Conservation (phyloP, 2,797 vertebrate species). For the Ataeniobius toweri region DNA sequence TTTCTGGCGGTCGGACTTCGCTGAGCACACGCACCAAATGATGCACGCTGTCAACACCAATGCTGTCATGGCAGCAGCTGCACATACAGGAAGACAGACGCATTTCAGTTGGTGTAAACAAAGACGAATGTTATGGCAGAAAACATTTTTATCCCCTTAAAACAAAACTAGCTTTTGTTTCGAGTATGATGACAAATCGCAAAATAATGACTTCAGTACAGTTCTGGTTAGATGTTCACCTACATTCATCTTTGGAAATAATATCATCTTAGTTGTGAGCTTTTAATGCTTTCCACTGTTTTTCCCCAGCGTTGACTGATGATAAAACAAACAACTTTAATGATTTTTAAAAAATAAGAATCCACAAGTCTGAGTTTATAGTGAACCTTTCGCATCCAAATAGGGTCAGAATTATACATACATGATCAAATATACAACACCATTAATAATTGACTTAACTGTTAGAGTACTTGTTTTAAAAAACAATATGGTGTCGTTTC, state of each 20-base stretch:
- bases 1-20: slow-evolving; percentile 94
- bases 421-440: too few species aligned
- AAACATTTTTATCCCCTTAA: not conserved
- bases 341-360: not conserved
- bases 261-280: not conserved
- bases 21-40: slow-evolving; percentile 97
- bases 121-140: not conserved
- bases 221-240: not conserved
- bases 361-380: not conserved
- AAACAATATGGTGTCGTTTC: too few species aligned
- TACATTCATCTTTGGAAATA: not conserved
- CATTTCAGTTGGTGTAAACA: not conserved
- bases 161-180: not conserved
- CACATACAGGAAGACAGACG: not conserved
- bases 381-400: not conserved
- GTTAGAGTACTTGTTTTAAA: too few species aligned
- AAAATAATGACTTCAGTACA: not conserved
- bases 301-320: not conserved
- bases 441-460: not conserved
- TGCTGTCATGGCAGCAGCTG: slow-evolving; percentile 96
- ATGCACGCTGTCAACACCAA: slow-evolving; percentile 93
- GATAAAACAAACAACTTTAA: not conserved
- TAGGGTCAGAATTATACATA: not conserved
- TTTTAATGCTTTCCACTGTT: not conserved
- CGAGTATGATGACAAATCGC: not conserved